phyloP scores from a whole-genome alignment of 2,888 invertebrate species.

The Drosophila merina region DNA sequence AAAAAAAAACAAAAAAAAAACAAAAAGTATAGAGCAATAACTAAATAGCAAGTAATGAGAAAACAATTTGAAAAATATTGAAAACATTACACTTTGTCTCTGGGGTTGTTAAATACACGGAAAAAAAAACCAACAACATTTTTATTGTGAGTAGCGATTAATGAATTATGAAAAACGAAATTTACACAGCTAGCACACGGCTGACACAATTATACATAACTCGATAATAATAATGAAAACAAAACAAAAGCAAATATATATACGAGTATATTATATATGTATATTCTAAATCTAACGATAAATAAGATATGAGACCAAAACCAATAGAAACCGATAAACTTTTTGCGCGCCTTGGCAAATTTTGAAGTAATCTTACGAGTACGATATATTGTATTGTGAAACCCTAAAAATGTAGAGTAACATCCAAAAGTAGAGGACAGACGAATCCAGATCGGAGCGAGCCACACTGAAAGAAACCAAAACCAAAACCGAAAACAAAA shows the following conservation, averaged over 20 bases:
- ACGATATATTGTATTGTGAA: constrained; percentile 3
- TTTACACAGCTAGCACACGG: constrained; percentile 46
- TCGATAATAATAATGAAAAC: constrained; percentile 47
- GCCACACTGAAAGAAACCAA: constrained; percentile 12
- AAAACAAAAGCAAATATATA: constrained; percentile 4
- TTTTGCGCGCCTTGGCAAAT: constrained; percentile 49
- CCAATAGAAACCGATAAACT: constrained; percentile 45
- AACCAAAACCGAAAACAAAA: background rate
- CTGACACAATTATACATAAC: constrained; percentile 47
- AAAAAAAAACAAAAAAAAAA: background rate
- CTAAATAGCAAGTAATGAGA: constrained; percentile 35
- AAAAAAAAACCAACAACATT: constrained; percentile 30
- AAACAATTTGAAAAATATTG: constrained; percentile 36
- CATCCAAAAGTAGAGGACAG: constrained; percentile 18
- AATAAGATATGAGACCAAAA: constrained; percentile 37
- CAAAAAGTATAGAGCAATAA: constrained; percentile 43
- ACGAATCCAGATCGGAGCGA: constrained; percentile 31
- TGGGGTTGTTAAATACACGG: constrained; percentile 32
- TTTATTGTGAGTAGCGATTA: constrained; percentile 34
- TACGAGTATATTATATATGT: constrained; percentile 29
- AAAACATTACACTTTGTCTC: constrained; percentile 36
- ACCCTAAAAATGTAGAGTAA: background rate
- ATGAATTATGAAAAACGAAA: constrained; percentile 50
- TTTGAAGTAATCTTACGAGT: constrained; percentile 38
- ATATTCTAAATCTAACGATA: constrained; percentile 63